phyloP scores from a whole-genome alignment of 2,888 invertebrate genomes.

The Ceriagrion tenellum region DNA sequence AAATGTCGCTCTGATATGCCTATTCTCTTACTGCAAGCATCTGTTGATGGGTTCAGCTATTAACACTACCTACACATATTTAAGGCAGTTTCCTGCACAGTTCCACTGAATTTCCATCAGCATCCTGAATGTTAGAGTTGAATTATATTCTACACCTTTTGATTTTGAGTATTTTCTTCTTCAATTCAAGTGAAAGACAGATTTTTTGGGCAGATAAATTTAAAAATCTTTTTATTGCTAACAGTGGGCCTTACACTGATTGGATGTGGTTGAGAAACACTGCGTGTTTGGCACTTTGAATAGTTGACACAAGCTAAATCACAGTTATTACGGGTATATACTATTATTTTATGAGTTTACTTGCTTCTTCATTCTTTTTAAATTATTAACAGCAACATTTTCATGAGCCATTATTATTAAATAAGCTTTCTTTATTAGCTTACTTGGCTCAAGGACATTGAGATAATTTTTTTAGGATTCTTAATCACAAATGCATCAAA shows the following conservation, averaged over 20 bases:
- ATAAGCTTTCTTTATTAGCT: too few species aligned
- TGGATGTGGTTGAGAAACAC: slow-evolving; percentile 14
- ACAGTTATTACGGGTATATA: background rate
- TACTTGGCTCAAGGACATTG: too few species aligned
- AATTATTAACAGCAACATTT: too few species aligned
- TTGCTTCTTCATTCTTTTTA: background rate
- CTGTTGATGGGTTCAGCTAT: too few species aligned
- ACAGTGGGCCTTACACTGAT: background rate
- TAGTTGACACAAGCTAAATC: background rate
- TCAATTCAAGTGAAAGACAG: background rate
- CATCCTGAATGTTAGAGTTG: background rate
- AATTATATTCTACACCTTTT: background rate
- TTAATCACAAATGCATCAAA: too few species aligned
- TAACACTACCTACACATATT: too few species aligned
- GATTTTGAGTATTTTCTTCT: background rate
- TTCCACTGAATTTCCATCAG: background rate
- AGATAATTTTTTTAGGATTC: too few species aligned
- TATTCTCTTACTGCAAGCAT: too few species aligned
- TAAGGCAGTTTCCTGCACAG: too few species aligned
- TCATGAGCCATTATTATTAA: background rate
- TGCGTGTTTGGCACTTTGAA: background rate
- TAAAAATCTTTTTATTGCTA: too few species aligned
- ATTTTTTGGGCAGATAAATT: too few species aligned
- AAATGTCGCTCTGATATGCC: too few species aligned
- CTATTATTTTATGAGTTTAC: background rate